These are phyloP conservation scores for Trachemys scripta DNA, from an alignment of 2,113 vertebrate species.

Conservation along the genomic window DNA sequence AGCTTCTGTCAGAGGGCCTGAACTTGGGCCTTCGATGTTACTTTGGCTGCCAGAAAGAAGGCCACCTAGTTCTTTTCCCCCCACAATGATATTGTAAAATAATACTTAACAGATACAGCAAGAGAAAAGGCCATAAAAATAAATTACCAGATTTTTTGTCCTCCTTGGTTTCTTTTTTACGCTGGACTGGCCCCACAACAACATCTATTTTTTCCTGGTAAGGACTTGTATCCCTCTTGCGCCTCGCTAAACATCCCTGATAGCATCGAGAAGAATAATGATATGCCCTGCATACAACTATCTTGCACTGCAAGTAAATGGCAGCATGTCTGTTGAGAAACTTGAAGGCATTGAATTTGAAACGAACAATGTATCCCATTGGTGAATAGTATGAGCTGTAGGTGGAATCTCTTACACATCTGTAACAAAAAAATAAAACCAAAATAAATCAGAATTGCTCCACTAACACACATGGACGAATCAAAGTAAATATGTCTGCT, in stretches of 20 bases:
- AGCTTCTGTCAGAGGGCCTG: no score
- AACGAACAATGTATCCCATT: conserved; percentile 65
- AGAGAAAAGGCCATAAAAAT: background rate
- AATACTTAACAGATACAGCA: background rate
- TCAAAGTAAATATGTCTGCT: background rate
- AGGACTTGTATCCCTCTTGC: conserved; percentile 63
- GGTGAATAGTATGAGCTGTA: conserved; percentile 57
- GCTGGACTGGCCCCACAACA: background rate
- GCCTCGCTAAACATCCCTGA: conserved; percentile 74
- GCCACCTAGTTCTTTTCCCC: no score
- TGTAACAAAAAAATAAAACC: conserved; percentile 48
- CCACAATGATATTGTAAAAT: background rate
- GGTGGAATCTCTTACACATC: conserved; percentile 82
- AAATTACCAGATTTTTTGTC: background rate
- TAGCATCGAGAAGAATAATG: conserved; percentile 82
- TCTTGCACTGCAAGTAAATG: conserved; percentile 86
- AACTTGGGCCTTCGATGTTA: no score
- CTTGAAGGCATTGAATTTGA: conserved; percentile 84
- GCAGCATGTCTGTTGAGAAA: conserved; percentile 80
- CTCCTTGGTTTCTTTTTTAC: background rate
- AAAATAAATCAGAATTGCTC: background rate
- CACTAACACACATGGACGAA: background rate
- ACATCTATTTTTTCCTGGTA: conserved; percentile 40
- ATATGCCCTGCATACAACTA: conserved; percentile 77
- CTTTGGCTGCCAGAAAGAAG: no score